Evolutionary conservation across 2,888 invertebrate genomes (phyloP).

Genomic region (Hesperia comma): DNA sequence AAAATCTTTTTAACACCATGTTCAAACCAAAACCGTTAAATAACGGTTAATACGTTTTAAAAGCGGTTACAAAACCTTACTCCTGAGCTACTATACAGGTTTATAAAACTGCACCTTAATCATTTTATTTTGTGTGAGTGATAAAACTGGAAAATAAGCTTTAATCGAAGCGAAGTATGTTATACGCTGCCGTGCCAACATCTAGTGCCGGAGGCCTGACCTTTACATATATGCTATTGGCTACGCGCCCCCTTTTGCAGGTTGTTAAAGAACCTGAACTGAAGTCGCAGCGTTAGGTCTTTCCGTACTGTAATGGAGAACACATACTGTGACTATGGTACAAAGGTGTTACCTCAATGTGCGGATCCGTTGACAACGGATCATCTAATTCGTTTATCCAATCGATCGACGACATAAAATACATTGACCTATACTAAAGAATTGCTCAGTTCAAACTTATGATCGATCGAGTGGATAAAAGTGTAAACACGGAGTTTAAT

Average conservation of each 20-base stretch:
- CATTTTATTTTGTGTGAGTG: constrained; percentile 52
- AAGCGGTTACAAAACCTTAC: background rate
- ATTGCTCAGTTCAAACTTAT: background rate
- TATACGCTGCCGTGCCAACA: constrained; percentile 76
- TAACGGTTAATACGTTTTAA: no score
- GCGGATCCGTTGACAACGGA: constrained; percentile 39
- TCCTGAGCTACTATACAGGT: background rate
- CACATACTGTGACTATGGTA: constrained; percentile 71
- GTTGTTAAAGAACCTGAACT: constrained; percentile 97
- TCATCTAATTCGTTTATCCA: constrained; percentile 26
- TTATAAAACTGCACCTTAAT: constrained; percentile 68
- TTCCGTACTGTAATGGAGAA: constrained; percentile 94
- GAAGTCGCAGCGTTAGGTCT: constrained; percentile 97
- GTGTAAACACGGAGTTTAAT: constrained; percentile 27
- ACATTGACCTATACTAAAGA: no score
- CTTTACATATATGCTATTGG: constrained; percentile 85
- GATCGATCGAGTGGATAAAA: constrained; percentile 26
- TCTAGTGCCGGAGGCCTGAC: constrained; percentile 67
- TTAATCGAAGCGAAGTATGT: constrained; percentile 75
- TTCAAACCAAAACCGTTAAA: no score
- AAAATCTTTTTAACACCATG: no score
- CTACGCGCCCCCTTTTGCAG: constrained; percentile 94
- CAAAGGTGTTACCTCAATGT: constrained; percentile 38
- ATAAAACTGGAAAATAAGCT: constrained; percentile 69
- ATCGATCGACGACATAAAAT: constrained; percentile 25